Evolutionary conservation across 2,113 vertebrate genomes (phyloP).

Genomic region (Pionites leucogaster): DNA sequence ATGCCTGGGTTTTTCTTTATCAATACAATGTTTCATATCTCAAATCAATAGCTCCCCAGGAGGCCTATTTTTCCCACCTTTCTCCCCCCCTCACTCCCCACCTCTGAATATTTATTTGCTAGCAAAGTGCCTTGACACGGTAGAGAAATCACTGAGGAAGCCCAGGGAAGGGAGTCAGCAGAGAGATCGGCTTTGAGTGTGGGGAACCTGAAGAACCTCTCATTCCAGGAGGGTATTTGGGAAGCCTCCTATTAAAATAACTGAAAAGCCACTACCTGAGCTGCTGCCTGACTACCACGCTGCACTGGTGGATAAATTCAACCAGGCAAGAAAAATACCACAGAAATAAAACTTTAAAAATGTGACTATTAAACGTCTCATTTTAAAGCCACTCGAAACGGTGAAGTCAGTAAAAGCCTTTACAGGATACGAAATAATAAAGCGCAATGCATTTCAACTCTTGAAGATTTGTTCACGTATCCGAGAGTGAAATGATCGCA

Average conservation of each 20-base stretch:
- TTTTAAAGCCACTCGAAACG: neutral
- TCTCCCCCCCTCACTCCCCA: neutral
- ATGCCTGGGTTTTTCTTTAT: constrained; percentile 71
- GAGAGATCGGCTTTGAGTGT: constrained; percentile 77
- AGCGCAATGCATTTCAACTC: neutral
- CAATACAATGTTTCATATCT: constrained; percentile 74
- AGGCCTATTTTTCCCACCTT: constrained; percentile 31
- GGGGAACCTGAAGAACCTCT: constrained; percentile 80
- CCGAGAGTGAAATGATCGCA: neutral
- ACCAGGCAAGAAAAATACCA: constrained; percentile 68
- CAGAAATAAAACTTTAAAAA: neutral
- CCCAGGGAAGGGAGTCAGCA: constrained; percentile 76
- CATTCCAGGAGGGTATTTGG: constrained; percentile 79
- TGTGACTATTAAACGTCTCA: neutral
- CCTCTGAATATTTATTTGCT: constrained; percentile 84
- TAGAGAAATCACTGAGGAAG: constrained; percentile 81
- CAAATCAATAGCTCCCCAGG: constrained; percentile 74
- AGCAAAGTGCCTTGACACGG: constrained; percentile 76
- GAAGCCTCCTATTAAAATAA: constrained; percentile 84
- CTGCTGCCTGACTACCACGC: constrained; percentile 78
- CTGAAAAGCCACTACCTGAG: constrained; percentile 80
- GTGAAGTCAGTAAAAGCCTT: neutral
- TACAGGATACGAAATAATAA: neutral
- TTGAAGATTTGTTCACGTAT: neutral
- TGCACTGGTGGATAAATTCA: constrained; percentile 80